These are phyloP conservation scores for Yponomeuta plumbellus DNA, from an alignment of 2,888 invertebrate genomes.

Conservation along the genomic window DNA sequence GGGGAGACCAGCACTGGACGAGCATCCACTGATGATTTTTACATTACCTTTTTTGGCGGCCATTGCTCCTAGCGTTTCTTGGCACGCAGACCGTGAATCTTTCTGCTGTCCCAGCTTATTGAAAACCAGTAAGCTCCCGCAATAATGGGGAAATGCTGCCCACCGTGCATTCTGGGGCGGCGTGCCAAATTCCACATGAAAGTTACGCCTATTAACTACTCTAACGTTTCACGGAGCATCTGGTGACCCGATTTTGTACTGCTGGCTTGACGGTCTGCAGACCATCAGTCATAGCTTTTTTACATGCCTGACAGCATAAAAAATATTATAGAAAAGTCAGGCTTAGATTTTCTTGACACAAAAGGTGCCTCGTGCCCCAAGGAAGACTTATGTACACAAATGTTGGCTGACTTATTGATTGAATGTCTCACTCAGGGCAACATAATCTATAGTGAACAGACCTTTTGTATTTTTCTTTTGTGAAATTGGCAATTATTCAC, in stretches of 20 bases:
- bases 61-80: neutral
- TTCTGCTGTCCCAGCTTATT: neutral
- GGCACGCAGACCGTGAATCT: neutral
- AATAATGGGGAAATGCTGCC: slow-evolving; percentile 10
- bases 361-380: no score
- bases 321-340: no score
- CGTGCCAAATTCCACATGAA: slow-evolving; percentile 10
- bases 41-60: neutral
- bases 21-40: neutral
- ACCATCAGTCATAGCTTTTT: no score
- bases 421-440: no score
- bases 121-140: neutral
- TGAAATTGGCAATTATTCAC: neutral
- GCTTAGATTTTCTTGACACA: no score
- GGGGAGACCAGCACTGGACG: no score
- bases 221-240: neutral
- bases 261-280: no score
- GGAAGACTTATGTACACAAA: no score
- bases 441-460: neutral
- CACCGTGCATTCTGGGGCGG: slow-evolving; percentile 12
- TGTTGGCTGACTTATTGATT: no score
- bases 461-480: neutral
- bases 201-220: neutral
- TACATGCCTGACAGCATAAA: no score
- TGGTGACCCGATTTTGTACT: neutral